Conservation (phyloP, 2,888 invertebrate genomes). For the Autographa pulchrina region DNA sequence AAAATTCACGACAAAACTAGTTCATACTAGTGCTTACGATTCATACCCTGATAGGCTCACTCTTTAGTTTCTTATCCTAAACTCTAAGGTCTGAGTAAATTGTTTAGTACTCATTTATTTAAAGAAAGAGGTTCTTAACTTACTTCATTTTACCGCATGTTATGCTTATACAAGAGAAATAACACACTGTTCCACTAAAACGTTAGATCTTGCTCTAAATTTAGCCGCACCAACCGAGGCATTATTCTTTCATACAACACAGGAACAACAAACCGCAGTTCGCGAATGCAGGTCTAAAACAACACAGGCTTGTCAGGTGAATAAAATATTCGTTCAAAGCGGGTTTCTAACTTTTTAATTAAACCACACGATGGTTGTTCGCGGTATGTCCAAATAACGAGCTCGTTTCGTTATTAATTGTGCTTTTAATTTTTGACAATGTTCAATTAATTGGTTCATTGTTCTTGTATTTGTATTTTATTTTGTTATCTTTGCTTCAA, state of each 20-base stretch:
- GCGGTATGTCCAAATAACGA: constrained; percentile 44
- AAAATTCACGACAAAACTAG: no score
- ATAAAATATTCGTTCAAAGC: constrained; percentile 45
- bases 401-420: constrained; percentile 40
- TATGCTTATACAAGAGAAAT: not conserved
- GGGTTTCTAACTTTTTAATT: constrained; percentile 58
- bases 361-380: constrained; percentile 40
- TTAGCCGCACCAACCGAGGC: not conserved
- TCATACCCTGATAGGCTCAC: no score
- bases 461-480: no score
- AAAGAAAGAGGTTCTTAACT: no score
- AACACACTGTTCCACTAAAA: not conserved
- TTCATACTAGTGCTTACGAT: no score
- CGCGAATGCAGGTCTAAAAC: not conserved
- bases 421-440: constrained; percentile 2
- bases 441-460: constrained; percentile 12
- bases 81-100: no score
- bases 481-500: no score
- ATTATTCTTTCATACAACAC: not conserved
- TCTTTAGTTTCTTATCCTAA: no score
- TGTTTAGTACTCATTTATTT: no score
- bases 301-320: constrained; percentile 15
- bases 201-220: not conserved
- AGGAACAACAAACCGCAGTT: not conserved
- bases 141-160: no score